Base-by-base conservation (phyloP, 2,888 invertebrate species). In the Chymomyza procnemis region DNA sequence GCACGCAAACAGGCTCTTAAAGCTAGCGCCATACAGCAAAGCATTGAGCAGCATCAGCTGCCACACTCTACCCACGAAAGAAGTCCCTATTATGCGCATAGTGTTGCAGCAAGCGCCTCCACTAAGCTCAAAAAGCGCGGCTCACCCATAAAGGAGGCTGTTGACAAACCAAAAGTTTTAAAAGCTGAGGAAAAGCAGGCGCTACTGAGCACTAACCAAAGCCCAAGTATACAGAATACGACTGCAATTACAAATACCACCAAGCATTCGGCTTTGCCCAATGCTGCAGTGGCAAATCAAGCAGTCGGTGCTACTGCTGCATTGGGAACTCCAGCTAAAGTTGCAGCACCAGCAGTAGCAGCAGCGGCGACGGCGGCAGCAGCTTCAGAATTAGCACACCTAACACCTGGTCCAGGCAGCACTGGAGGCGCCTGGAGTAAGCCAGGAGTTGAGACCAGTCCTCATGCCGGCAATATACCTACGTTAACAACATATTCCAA, bases 141-240 rank as follows among this genome's bases (percentile, higher is more conserved):
- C 5, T 90, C 90, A 0, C 90, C 90, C 3, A 69, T 90, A 14
- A 90, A 90, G 18, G 90, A 90, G 41, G 70, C 89, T 0, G 75
- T 79, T 21, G 88, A 90, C 3, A 90, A 88, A 59, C 22, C 80
- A 0, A 90, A 90, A 56, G 65, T 80, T 3, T 58, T 69, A 0
- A 90, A 89, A 61, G 4, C 66, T 21, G 64, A 65, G 14, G 65
- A 65, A 41, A 80, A 76, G 71, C 76, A 47, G 47, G 75, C 9
- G 75, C 76, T 16, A 64, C 80, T 16, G 70, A 75, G 62, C 66
- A 74, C 66, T 73, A 8, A 57, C 66, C 8, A 26, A 63, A 1
- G 50, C 47, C 21, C 22, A 59, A 2, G 60, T 67, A 21, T 8
- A 64, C 22, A 5, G 65, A 67, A 19, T 52, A 47, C 1, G 12